Evolutionary conservation across 2,797 vertebrate species (phyloP).

Genomic region (Gallirallus australis): DNA sequence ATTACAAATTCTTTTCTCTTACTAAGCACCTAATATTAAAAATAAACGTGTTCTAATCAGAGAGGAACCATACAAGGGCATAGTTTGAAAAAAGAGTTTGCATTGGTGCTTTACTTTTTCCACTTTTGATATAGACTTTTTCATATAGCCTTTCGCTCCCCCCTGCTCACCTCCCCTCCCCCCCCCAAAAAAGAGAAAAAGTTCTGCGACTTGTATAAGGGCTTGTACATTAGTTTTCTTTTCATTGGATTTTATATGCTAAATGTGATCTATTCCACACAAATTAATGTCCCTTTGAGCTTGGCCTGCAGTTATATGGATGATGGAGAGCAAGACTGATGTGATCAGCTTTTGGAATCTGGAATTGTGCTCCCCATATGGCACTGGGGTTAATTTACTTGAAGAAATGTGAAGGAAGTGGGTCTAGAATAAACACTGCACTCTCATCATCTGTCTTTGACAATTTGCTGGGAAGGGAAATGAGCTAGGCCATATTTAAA

Average conservation of each 20-base stretch:
- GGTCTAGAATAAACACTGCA: background rate
- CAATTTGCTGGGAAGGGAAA: background rate
- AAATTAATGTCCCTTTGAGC: background rate
- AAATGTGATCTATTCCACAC: background rate
- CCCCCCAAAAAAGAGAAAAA: background rate
- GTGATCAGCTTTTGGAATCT: background rate
- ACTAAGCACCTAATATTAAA: constrained; percentile 15
- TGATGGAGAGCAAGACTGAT: background rate
- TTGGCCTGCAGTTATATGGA: background rate
- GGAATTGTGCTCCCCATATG: background rate
- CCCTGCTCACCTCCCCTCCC: background rate
- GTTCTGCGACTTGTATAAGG: background rate
- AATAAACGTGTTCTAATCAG: background rate
- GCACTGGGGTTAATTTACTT: background rate
- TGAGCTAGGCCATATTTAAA: background rate
- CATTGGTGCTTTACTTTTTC: background rate
- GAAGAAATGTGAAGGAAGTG: background rate
- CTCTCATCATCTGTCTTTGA: background rate
- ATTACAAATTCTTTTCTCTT: constrained; percentile 22
- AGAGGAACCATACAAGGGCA: background rate
- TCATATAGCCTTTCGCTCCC: too few species aligned
- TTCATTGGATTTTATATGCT: background rate
- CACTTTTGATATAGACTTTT: rapidly evolving
- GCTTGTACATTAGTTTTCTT: background rate
- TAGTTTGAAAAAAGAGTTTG: background rate